Conservation (phyloP, 53 echinoderm and acorn worm genomes). For the Zoroaster sp. region DNA sequence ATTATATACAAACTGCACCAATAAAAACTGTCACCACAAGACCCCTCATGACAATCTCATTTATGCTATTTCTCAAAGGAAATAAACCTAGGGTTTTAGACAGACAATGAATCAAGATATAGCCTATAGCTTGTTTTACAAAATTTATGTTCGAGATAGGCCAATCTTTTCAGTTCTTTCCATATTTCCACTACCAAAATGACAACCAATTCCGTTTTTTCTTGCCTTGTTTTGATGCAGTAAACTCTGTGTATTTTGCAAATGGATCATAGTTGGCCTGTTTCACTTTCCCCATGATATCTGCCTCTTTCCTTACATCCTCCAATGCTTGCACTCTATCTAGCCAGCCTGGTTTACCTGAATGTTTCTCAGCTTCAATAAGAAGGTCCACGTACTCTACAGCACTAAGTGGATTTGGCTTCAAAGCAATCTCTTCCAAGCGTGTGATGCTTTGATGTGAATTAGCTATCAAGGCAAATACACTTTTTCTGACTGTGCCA, state of each 20-base stretch:
- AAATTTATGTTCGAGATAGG: too few relatives aligned
- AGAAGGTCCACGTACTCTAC: conserved; percentile 65
- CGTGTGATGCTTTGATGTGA: conserved; percentile 41
- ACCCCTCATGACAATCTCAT: too few relatives aligned
- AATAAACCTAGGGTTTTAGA: too few relatives aligned
- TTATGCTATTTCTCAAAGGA: too few relatives aligned
- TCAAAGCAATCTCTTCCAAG: conserved; percentile 67
- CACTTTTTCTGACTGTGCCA: neutral
- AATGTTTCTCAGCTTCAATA: conserved; percentile 39
- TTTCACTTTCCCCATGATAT: conserved; percentile 40
- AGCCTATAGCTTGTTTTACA: too few relatives aligned
- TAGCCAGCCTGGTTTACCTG: conserved; percentile 56
- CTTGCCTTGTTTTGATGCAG: neutral
- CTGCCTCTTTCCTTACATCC: conserved; percentile 60
- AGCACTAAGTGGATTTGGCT: conserved; percentile 53
- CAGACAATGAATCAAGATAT: too few relatives aligned
- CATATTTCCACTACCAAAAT: too few relatives aligned
- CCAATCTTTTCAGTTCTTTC: too few relatives aligned
- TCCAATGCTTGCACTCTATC: conserved; percentile 5
- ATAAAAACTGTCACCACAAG: too few relatives aligned
- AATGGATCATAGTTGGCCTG: conserved; percentile 54
- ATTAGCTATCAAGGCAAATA: conserved; percentile 1
- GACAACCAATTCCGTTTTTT: neutral
- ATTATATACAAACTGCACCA: too few relatives aligned
- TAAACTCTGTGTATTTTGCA: neutral